Base-by-base conservation (phyloP, 1,140 invertebrate species). In the Bacillus rossius region DNA sequence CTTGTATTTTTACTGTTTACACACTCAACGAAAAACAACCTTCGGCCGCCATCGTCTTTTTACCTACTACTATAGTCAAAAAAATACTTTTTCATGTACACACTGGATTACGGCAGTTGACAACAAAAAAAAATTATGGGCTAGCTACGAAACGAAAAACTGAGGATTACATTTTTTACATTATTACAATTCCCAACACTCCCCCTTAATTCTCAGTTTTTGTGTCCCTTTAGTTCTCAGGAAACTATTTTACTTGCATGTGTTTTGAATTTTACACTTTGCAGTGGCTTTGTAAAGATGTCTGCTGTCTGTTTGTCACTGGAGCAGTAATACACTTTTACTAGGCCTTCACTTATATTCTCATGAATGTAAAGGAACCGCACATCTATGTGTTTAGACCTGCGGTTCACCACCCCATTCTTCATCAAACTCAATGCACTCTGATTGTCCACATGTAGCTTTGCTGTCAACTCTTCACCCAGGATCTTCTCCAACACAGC, bases 351-450 rank as follows among this genome's bases (percentile, higher is more conserved):
- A 5, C 42, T 45, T 3, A 45, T n/a, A 5, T 45, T 45, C 14
- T 52, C 50, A 26, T 34, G 22, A n/a, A 55, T 34, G 37, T 10
- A 52, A 52, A 2, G 29, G 37, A 34, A 34, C 17, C 20, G 5
- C 8, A 34, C 50, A 14, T n/a, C 50, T 34, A 52, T 52, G 29
- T 52, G 50, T 8, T 52, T 52, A 8, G 50, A 52, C n/a, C 48
- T n/a, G 17, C 23, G 37, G 48, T 38, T 20, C 16, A 45, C 5
- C 22, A 19, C 5, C 5, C 22, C 22, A 23, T 5, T 45, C 14
- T 45, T 45, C n/a, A n/a, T n/a, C n/a, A n/a, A n/a, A n/a, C 16
- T 5, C n/a, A 50, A 8, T 5, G 48, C 48, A 50, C 48, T 50
- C 29, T 4, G 19, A 50, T 50, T 50, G 48, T 50, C 48, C 16